Percentiles rank a stretch among this genome's conserved stretches.
These are phyloP conservation scores for Hirundichthys speculiger DNA, from an alignment of 2,113 vertebrate species.

Conservation along the genomic window DNA sequence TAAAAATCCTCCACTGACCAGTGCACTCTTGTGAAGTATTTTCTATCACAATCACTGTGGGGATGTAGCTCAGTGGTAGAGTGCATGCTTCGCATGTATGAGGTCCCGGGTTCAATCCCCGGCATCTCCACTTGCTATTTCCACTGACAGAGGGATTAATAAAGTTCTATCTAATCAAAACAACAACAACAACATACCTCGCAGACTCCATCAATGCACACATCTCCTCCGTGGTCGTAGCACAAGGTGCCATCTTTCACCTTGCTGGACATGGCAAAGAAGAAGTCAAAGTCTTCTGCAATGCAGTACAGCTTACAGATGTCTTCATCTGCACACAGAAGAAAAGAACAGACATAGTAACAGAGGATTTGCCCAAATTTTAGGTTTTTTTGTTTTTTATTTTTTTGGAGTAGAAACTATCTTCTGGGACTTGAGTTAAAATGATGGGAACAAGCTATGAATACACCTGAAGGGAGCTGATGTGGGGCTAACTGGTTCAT, in stretches of 20 bases:
- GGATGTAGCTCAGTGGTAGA: slow-evolving; percentile 90
- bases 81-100: slow-evolving; percentile 89
- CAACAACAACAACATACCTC: slow-evolving; percentile 78
- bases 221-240: slow-evolving; percentile 84
- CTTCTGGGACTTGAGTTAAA: slow-evolving; percentile 25
- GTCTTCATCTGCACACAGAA: slow-evolving; percentile 86
- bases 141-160: too few species aligned
- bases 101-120: slow-evolving; percentile 88
- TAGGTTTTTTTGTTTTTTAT: too few species aligned
- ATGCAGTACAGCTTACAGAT: slow-evolving; percentile 98
- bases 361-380: too few species aligned
- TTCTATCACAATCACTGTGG: slow-evolving; percentile 49
- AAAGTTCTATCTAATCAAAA: background rate
- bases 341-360: background rate
- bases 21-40: too few species aligned
- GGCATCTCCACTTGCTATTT: slow-evolving; percentile 89
- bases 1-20: too few species aligned
- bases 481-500: slow-evolving; percentile 47
- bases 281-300: slow-evolving; percentile 98
- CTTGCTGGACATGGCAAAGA: slow-evolving; percentile 97
- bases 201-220: slow-evolving; percentile 96
- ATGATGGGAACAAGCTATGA: slow-evolving; percentile 33
- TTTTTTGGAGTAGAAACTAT: background rate
- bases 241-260: slow-evolving; percentile 96
- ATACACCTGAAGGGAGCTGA: slow-evolving; percentile 36